Conservation (phyloP, 2,113 vertebrate genomes). For the Brachypteracias leptosomus region DNA sequence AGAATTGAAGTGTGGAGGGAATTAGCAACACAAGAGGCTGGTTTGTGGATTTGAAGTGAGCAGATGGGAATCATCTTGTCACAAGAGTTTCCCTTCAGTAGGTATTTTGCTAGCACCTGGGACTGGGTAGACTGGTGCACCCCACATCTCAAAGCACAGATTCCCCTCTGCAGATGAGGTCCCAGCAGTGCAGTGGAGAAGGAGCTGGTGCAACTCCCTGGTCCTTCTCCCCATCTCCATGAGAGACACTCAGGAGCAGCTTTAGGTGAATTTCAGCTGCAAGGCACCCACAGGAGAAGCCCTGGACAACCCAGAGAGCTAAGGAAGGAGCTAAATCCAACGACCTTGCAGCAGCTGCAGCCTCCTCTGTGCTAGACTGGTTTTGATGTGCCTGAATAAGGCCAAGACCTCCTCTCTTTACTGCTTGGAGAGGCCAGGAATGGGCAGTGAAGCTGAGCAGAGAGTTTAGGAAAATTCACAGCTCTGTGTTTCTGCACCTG, state of each 20-base stretch:
- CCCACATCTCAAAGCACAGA: not conserved
- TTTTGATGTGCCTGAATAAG: not conserved
- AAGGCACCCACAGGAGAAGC: not conserved
- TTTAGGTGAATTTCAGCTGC: too few relatives aligned
- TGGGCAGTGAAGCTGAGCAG: not conserved
- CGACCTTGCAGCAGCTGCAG: not conserved
- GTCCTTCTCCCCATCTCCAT: not conserved
- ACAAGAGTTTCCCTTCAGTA: not conserved
- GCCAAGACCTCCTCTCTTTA: not conserved
- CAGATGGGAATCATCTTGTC: not conserved
- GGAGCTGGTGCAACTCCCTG: not conserved
- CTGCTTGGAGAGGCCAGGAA: not conserved
- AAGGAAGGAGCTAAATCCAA: not conserved
- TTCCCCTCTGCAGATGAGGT: not conserved
- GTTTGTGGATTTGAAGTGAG: accelerated
- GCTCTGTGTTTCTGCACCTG: not conserved
- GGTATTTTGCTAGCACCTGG: not conserved
- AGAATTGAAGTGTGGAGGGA: not conserved
- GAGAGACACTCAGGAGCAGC: not conserved
- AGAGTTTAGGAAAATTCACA: not conserved
- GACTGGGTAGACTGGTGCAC: not conserved
- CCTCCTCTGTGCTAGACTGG: not conserved
- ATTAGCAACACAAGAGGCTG: not conserved
- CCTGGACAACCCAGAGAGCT: not conserved
- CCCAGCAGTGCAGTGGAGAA: not conserved